A percentile compares a stretch with the other conserved stretches of the same genome.
Evolutionary conservation across 2,113 vertebrate species (phyloP).

Genomic region (Nannobrachium achirus): DNA sequence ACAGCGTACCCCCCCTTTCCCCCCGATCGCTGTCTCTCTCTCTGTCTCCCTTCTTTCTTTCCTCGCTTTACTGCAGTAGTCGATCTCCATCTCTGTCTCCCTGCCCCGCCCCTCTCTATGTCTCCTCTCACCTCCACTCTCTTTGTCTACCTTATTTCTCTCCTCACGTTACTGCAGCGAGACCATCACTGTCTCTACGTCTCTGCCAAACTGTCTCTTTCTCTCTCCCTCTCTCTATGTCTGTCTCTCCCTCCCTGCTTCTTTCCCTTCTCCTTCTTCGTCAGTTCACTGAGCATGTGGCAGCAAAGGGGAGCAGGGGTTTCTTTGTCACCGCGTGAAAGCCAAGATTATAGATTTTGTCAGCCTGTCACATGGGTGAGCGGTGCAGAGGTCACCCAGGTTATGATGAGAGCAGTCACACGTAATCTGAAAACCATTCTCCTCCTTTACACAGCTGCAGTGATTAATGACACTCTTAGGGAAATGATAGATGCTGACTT

Average conservation of each 20-base stretch:
- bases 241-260: neutral
- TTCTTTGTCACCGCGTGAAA: conserved; percentile 56
- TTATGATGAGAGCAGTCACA: conserved; percentile 45
- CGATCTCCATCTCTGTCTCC: neutral
- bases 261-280: conserved; percentile 52
- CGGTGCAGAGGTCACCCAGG: conserved; percentile 45
- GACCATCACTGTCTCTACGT: neutral
- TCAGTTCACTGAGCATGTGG: conserved; percentile 27
- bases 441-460: neutral
- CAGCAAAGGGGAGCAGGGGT: conserved; percentile 3
- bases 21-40: conserved; percentile 8
- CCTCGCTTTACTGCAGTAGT: conserved; percentile 20
- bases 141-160: neutral
- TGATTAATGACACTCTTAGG: neutral
- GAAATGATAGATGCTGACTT: neutral
- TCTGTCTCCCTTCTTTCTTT: conserved; percentile 16
- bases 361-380: conserved; percentile 40
- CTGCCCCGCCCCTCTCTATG: neutral
- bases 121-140: neutral
- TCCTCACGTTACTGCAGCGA: too few species aligned
- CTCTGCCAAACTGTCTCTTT: neutral
- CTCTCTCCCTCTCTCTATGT: conserved; percentile 6
- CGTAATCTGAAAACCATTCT: conserved; percentile 35
- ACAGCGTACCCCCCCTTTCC: conserved; percentile 30
- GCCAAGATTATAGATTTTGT: conserved; percentile 59